Percentiles rank a stretch among this genome's conserved stretches.
These are phyloP conservation scores for Eleutherodactylus coqui DNA, from an alignment of 2,797 vertebrate genomes.

Conservation along the genomic window DNA sequence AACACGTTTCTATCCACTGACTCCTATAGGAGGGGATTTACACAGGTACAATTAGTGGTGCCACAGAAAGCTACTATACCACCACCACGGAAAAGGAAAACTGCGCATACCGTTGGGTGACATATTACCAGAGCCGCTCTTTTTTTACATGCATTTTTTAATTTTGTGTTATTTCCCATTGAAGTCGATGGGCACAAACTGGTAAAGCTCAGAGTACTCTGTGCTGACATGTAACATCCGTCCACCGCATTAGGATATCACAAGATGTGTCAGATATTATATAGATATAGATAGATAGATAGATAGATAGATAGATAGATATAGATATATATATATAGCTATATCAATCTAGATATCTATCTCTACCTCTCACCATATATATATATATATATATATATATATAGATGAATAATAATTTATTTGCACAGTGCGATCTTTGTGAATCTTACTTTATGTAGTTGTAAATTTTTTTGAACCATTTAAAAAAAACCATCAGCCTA, in stretches of 20 bases:
- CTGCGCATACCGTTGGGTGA: not conserved
- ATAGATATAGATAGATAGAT: too few species aligned
- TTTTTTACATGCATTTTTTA: not conserved
- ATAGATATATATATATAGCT: too few species aligned
- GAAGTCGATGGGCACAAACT: not conserved
- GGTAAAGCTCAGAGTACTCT: not conserved
- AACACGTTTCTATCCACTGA: not conserved
- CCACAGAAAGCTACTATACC: too few species aligned
- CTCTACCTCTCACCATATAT: too few species aligned
- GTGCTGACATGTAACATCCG: not conserved
- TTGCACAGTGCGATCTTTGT: not conserved
- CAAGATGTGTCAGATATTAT: not conserved
- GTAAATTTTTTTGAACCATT: not conserved
- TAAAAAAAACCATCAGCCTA: not conserved
- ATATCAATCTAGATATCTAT: too few species aligned
- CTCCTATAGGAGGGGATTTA: not conserved
- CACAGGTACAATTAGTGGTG: too few species aligned
- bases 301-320: too few species aligned
- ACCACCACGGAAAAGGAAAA: too few species aligned
- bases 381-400: too few species aligned
- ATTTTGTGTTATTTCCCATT: not conserved
- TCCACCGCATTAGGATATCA: not conserved
- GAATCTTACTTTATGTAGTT: too few species aligned
- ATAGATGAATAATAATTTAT: not conserved
- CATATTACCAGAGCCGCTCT: not conserved